Evolutionary conservation across 2,797 vertebrate species (phyloP).

Genomic region (Otolemur crassicaudatus): DNA sequence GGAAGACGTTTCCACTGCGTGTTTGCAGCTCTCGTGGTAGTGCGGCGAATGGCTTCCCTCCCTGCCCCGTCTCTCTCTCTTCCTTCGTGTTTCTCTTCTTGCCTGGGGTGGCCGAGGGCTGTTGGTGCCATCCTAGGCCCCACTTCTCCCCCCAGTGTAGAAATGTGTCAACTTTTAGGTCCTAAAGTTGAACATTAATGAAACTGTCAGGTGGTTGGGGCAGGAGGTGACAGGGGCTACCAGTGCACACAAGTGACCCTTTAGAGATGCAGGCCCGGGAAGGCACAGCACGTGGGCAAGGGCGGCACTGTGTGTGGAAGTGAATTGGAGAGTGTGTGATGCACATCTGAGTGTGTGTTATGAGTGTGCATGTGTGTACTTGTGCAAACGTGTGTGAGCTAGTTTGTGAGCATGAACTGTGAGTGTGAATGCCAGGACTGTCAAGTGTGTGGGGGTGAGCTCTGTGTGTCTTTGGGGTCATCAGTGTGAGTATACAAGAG

Average conservation of each 20-base stretch:
- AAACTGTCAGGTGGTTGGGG: not conserved
- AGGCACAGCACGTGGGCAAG: not conserved
- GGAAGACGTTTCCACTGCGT: not conserved
- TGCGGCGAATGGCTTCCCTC: not conserved
- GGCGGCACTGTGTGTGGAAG: too few species aligned
- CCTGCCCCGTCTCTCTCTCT: rapidly evolving
- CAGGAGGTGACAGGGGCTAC: not conserved
- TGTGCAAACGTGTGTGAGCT: not conserved
- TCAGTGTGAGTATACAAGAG: not conserved
- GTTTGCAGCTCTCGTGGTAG: not conserved
- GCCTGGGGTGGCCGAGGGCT: not conserved
- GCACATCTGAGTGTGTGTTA: not conserved
- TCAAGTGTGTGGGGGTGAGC: not conserved
- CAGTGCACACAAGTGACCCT: not conserved
- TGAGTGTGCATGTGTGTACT: not conserved
- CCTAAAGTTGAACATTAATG: not conserved
- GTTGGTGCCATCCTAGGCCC: not conserved
- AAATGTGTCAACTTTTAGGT: not conserved
- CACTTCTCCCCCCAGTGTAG: rapidly evolving
- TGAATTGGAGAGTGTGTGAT: not conserved
- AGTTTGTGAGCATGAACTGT: not conserved
- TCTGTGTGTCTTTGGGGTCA: not conserved
- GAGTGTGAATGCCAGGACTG: not conserved
- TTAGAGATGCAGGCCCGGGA: not conserved
- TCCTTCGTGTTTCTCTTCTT: not conserved